A percentile compares a stretch with the other conserved stretches of the same genome.
phyloP scores from a whole-genome alignment of 1,140 invertebrate genomes.

The Atopsyche davidsoni region DNA sequence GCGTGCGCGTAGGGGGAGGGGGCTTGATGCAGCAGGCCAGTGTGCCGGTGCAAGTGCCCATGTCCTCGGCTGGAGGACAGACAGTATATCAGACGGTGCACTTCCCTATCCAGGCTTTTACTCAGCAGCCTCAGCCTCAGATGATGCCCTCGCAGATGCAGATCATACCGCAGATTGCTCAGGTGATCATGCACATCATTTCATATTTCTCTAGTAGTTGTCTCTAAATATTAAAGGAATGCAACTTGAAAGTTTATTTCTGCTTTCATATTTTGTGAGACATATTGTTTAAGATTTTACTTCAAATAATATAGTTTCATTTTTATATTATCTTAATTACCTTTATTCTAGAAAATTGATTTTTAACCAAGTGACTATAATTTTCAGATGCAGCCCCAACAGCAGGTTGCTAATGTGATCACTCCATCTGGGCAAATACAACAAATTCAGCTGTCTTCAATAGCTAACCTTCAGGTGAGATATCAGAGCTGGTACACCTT shows the following conservation, averaged over 20 bases:
- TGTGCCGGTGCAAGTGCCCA: constrained; percentile 88
- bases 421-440: constrained; percentile 83
- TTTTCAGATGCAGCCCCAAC: constrained; percentile 49
- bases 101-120: constrained; percentile 75
- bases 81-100: constrained; percentile 91
- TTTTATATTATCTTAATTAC: background rate
- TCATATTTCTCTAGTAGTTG: no score
- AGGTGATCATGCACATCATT: no score
- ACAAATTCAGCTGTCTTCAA: constrained; percentile 70
- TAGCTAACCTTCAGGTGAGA: constrained; percentile 52
- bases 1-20: constrained; percentile 58
- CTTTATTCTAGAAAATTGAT: constrained; percentile 4
- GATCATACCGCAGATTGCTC: constrained; percentile 69
- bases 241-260: constrained; percentile 10
- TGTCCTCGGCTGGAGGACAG: constrained; percentile 82
- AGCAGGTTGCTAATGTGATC: constrained; percentile 77
- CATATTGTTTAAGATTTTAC: no score
- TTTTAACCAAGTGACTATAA: no score
- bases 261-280: constrained; percentile 11
- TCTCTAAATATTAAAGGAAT: constrained; percentile 1
- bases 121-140: constrained; percentile 49
- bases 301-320: background rate
- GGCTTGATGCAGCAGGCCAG: constrained; percentile 63
- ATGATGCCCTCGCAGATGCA: constrained; percentile 53
- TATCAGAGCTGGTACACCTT: no score